phyloP scores from a whole-genome alignment of 2,797 vertebrate species.

The Lepidocolaptes lacrymiger region DNA sequence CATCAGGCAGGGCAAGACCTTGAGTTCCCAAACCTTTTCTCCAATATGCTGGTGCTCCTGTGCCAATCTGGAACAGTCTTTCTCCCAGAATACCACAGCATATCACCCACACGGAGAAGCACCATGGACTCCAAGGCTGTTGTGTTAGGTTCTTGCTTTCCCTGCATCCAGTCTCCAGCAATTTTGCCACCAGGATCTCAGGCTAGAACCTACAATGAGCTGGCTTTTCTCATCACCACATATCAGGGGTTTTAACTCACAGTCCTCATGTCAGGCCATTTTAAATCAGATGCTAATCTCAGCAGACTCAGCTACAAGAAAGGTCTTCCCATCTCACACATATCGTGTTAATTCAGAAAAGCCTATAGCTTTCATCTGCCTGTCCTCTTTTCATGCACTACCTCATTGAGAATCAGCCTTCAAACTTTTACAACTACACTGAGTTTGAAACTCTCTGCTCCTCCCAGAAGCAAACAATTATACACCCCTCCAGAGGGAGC shows the following conservation, averaged over 20 bases:
- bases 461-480: slow-evolving; percentile 44
- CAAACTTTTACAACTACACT: neutral
- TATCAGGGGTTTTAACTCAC: neutral
- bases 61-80: neutral
- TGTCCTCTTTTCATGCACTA: neutral
- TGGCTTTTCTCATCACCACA: neutral
- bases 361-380: neutral
- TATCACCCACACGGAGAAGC: rapidly evolving
- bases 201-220: neutral
- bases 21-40: neutral
- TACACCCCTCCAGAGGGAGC: neutral
- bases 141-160: neutral
- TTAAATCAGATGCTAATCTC: neutral
- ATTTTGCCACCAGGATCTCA: neutral
- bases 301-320: slow-evolving; percentile 8
- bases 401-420: neutral
- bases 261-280: neutral
- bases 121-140: neutral
- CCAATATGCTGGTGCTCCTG: rapidly evolving
- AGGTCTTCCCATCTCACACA: neutral
- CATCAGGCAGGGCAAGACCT: neutral
- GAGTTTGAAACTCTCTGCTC: neutral
- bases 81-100: neutral
- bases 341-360: neutral
- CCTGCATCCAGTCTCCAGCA: neutral